Evolutionary conservation across 2,797 vertebrate genomes (phyloP), one percentile per base, ranked within the genome.

Genomic region (Chloroceryle inda): DNA sequence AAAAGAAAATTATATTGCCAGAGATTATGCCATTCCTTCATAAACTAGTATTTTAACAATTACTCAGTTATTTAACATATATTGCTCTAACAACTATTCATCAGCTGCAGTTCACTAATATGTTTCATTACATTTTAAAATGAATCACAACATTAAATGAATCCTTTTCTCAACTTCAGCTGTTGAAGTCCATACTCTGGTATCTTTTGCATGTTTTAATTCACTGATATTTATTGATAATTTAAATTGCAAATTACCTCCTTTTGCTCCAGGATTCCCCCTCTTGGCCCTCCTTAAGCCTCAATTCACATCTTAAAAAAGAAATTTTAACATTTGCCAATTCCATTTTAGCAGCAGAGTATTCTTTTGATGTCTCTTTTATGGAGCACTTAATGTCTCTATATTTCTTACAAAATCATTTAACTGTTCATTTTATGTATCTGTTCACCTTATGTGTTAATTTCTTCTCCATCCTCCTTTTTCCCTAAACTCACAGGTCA

Each of bases 301-400:
- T 55, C 47, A 76, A 55, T 56, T 92, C 64, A 75, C 23, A 72
- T 85, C 21, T 68, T 72, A 74, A 85, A 83, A 64, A 37, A 72
- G 5, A 86, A 79, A 85, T 56, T 19, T 77, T 26, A 49, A 66
- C 16, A 62, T 72, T 85, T 93, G 5, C 29, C 62, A 86, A 66
- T 20, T 84, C 24, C 80, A 50, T 81, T 84, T 88, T 92, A 86
- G 27, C 6, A 20, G 33, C 6, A 81, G 33, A 68, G 50, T 84
- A 88, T 85, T 77, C 44, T 13, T 92, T 89, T 88, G 33, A 85
- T 64, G 11, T 83, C 22, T 66, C 29, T 91, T 88, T 85, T 61
- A 88, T 56, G 35, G 1, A 3, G 23, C 16, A 68, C 6, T 91
- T 92, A 68, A 64, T 69, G 13, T 3, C 31, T 74, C 44, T 82